phyloP scores from a whole-genome alignment of 1,140 invertebrate species.

The Ips typographus region DNA sequence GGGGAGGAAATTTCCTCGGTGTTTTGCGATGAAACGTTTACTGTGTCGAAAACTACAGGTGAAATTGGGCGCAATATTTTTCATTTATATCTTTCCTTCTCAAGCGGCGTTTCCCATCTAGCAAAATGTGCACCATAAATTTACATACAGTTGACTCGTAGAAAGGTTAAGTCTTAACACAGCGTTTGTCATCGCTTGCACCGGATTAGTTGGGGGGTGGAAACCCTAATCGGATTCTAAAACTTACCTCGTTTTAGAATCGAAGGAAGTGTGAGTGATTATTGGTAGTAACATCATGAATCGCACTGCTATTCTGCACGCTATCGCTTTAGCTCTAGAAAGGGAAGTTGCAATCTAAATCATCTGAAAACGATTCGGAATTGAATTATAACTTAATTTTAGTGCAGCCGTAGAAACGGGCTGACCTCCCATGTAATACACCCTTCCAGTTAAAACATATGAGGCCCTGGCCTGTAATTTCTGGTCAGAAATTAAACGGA shows the following conservation, averaged over 20 bases:
- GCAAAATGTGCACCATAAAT: constrained; percentile 13
- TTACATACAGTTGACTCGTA: constrained; percentile 1
- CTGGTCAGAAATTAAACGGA: constrained; percentile 26
- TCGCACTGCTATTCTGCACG: constrained; percentile 21
- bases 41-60: neutral
- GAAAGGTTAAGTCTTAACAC: constrained; percentile 1
- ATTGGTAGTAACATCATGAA: neutral
- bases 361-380: constrained; percentile 20
- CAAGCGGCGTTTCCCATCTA: constrained; percentile 10
- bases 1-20: too few species aligned
- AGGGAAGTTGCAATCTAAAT: constrained; percentile 18
- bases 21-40: too few species aligned
- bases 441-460: constrained; percentile 25
- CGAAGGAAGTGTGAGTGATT: neutral
- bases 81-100: constrained; percentile 8
- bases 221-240: too few species aligned
- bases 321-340: constrained; percentile 12
- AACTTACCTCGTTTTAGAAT: too few species aligned
- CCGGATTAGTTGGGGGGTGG: too few species aligned
- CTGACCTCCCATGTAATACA: constrained; percentile 27
- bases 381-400: constrained; percentile 33
- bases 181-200: neutral
- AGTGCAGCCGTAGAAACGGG: constrained; percentile 25
- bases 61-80: constrained; percentile 12
- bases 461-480: constrained; percentile 20